phyloP scores from a whole-genome alignment of 2,888 invertebrate genomes.

The Glaucopsyche alexis region DNA sequence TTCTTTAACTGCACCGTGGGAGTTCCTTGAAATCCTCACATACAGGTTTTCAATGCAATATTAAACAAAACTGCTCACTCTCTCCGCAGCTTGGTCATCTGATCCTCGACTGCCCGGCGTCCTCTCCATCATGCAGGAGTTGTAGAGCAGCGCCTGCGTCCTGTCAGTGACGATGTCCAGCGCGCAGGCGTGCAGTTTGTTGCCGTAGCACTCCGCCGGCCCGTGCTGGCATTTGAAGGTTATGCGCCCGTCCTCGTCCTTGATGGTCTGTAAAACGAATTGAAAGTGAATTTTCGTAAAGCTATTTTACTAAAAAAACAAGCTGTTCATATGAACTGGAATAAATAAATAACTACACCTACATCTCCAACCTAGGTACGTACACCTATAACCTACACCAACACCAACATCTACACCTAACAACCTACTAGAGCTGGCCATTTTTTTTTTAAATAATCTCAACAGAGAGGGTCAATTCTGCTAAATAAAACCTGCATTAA shows the following conservation, averaged over 20 bases:
- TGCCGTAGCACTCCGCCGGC: slow-evolving; percentile 85
- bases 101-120: slow-evolving; percentile 35
- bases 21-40: no score
- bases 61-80: slow-evolving; percentile 32
- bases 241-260: slow-evolving; percentile 40
- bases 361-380: no score
- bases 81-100: slow-evolving; percentile 40
- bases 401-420: not conserved
- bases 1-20: no score
- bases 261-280: slow-evolving; percentile 46
- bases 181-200: slow-evolving; percentile 89
- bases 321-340: no score
- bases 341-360: no score
- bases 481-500: no score
- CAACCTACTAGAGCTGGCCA: no score
- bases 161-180: slow-evolving; percentile 81
- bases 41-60: no score
- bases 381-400: not conserved
- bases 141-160: slow-evolving; percentile 79
- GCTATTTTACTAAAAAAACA: no score
- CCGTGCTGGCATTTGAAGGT: slow-evolving; percentile 88
- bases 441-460: no score
- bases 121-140: slow-evolving; percentile 83
- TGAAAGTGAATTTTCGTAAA: not conserved
- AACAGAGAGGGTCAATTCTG: no score